Evolutionary conservation across 2,888 invertebrate species (phyloP), one percentile per base, ranked within the genome.

Genomic region (Hymenopus coronatus): DNA sequence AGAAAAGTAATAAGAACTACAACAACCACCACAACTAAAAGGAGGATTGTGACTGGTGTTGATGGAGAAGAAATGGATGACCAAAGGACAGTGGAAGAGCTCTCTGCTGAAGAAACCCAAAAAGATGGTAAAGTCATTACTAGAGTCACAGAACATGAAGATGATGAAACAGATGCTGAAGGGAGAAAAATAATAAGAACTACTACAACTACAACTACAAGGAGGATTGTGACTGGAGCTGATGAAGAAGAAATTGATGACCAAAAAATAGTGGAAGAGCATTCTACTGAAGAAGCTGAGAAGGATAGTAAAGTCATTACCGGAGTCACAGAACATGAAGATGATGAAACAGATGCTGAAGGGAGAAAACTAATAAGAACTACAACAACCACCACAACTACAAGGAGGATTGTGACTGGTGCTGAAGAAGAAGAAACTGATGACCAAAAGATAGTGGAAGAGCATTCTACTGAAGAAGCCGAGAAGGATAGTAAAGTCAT

Each of bases 41-140:
- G 12, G 40, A 40, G 12, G 2, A 40, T 40, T 40, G 40, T 40
- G 40, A 40, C 40, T 40, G 40, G 40, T 9, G 40, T 40, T 28
- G 91, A 89, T 30, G 92, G 92, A 0, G 91, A 89, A 89, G 88
- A 84, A 40, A 90, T 90, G 85, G 46, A 89, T 40, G 40, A 40
- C 40, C 40, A 89, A 28, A 84, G 89, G 81, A 86, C 89, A 89
- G 40, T 40, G 2, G 40, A 40, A 6, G 40, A 40, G 6, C 40
- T 12, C 12, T 9, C 2, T 40, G 12, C 1, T 40, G 12, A 40
- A 40, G 40, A 40, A 40, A 2, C 2, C 12, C 12, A 40, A 12
- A 40, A 12, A 12, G 40, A 40, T 40, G 40, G 12, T 40, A 40
- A 40, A 40, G 40, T 40, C 12, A 40, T 1, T 40, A 40, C 40